Base-by-base conservation (phyloP, 2,113 vertebrate species). In the Hemichromis elongatus region DNA sequence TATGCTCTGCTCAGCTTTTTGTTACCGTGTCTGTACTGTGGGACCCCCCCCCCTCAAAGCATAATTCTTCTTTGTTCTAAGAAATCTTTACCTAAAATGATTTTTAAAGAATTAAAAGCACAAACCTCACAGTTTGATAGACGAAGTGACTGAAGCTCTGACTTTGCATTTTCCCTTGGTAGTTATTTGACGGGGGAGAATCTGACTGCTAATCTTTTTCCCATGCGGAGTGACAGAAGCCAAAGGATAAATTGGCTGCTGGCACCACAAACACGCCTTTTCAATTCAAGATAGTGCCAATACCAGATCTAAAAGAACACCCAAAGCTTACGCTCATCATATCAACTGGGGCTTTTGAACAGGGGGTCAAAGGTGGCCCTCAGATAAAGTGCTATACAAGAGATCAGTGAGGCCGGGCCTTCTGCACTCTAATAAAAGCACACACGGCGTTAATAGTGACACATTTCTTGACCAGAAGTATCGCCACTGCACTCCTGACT, bases 301-400 rank as follows among this genome's bases (percentile, higher is more conserved):
- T 98, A 96, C 95, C 88, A 95, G 97, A 97, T 97, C 97, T 98
- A 94, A 98, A 97, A 97, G 96, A 97, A 97, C 96, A 96, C 96
- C 96, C 96, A 96, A 94, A 97, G 97, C 97, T 97, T 98, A 97
- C 97, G 95, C 95, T 94, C 96, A 94, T 81, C 95, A 96, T 90
- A 97, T 97, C 97, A 98, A 97, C 96, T 95, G 94, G 96, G 97
- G 95, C 96, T 96, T 95, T 97, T 98, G 96, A 98, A 94, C 95
- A 85, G 89, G 94, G 96, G 98, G 98, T 98, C 97, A 98, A 95
- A 98, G 98, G 98, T 98, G 96, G 96, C 96, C 94, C 97, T 97
- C 96, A 97, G 97, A 99, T 99, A 98, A 98, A 98, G 97, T 98
- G 97, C 96, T 84, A 96, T 96, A 98, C 97, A 98, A 98, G 97